Evolutionary conservation across 2,113 vertebrate genomes (phyloP).

Genomic region (Eudyptes chrysolophus): DNA sequence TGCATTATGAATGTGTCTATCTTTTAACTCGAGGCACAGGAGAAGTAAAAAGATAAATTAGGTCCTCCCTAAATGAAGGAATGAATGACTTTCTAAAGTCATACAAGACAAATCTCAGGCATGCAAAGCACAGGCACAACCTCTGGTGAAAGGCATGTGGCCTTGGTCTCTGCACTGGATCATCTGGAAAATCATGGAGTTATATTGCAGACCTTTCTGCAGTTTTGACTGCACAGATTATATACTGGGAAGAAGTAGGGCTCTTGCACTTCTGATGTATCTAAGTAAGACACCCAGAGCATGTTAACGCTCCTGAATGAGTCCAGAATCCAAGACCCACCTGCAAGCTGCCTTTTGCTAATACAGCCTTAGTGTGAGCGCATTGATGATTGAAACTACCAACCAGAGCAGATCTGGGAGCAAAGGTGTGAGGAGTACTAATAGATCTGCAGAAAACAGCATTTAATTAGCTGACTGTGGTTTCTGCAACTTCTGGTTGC

Average conservation of each 20-base stretch:
- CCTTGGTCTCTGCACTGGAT: not conserved
- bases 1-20: conserved; percentile 46
- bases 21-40: not conserved
- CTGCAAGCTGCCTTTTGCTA: not conserved
- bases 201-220: not conserved
- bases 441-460: not conserved
- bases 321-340: not conserved
- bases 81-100: not conserved
- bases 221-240: not conserved
- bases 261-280: not conserved
- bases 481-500: not conserved
- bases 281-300: not conserved
- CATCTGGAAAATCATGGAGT: not conserved
- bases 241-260: not conserved
- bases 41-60: conserved; percentile 8
- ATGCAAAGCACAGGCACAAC: not conserved
- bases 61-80: not conserved
- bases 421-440: not conserved
- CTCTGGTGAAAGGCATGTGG: not conserved
- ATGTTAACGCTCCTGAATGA: not conserved
- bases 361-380: not conserved
- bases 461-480: conserved; percentile 3
- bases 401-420: not conserved
- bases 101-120: not conserved
- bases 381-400: not conserved